These are phyloP conservation scores for Pollenia griseotomentosa DNA, from an alignment of 2,888 invertebrate genomes.

Conservation along the genomic window DNA sequence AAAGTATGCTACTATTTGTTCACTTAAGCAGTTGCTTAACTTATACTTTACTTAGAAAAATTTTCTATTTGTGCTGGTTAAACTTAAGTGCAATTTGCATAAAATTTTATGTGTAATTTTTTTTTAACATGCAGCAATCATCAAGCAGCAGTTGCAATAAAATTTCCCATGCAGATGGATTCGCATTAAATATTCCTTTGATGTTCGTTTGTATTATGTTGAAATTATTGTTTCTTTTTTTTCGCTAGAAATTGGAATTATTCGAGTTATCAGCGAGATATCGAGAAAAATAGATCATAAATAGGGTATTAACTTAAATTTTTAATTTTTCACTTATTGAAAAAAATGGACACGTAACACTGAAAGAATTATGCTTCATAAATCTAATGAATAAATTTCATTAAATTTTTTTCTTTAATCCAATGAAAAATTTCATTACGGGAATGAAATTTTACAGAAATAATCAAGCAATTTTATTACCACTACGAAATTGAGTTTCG, in stretches of 20 bases:
- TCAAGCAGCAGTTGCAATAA: conserved; percentile 9
- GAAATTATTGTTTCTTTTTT: neutral
- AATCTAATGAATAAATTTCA: too few relatives aligned
- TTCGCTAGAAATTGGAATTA: neutral
- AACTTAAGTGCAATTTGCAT: conserved; percentile 11
- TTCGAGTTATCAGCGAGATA: conserved; percentile 2
- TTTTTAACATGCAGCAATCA: neutral
- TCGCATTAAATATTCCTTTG: conserved; percentile 39
- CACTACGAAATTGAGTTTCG: too few relatives aligned
- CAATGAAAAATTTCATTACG: too few relatives aligned
- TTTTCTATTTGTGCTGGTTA: neutral
- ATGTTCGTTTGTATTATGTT: conserved; percentile 9
- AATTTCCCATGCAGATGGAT: conserved; percentile 41
- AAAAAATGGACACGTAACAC: too few relatives aligned
- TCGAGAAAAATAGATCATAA: neutral
- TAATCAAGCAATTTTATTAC: too few relatives aligned
- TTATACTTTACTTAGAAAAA: neutral
- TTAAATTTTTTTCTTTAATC: too few relatives aligned
- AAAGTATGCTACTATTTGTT: conserved; percentile 31
- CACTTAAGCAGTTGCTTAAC: neutral
- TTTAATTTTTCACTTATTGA: too few relatives aligned
- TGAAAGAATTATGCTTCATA: too few relatives aligned
- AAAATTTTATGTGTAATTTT: neutral
- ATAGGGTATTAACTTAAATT: too few relatives aligned
- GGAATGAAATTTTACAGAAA: too few relatives aligned